Percentiles rank a stretch among this genome's conserved stretches.
Conservation (phyloP, 2,113 vertebrate species). For the Pseudorasbora parva region DNA sequence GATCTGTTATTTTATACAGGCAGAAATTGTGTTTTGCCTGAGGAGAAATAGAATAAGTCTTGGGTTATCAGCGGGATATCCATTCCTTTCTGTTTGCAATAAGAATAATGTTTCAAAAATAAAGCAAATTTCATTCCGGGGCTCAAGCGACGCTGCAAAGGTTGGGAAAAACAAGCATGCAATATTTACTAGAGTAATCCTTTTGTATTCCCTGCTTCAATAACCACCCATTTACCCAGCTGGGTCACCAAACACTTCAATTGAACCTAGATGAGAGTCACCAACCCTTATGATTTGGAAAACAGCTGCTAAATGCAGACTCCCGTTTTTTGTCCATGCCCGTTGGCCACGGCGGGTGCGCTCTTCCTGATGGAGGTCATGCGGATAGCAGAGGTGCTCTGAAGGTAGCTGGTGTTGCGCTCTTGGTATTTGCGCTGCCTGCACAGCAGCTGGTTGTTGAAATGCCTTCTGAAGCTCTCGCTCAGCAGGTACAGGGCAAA, state of each 20-base stretch:
- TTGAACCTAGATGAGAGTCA: background rate
- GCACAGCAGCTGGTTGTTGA: constrained; percentile 90
- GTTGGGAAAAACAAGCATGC: constrained; percentile 12
- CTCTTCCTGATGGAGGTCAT: constrained; percentile 92
- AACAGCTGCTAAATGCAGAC: constrained; percentile 34
- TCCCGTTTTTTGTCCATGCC: constrained; percentile 25
- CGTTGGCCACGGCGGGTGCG: constrained; percentile 66
- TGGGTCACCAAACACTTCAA: background rate
- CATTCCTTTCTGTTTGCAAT: background rate
- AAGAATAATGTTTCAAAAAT: background rate
- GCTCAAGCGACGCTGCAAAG: background rate
- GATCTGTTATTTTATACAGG: background rate
- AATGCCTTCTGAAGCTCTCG: constrained; percentile 91
- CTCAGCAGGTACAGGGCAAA: constrained; percentile 95
- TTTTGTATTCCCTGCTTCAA: background rate
- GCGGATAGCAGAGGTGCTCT: constrained; percentile 86
- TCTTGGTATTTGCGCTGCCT: constrained; percentile 79
- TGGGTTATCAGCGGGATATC: background rate
- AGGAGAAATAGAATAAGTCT: constrained; percentile 12
- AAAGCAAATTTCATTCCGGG: background rate
- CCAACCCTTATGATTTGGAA: background rate
- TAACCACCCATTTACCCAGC: background rate
- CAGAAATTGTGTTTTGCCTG: constrained; percentile 27
- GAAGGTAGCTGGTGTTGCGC: constrained; percentile 82
- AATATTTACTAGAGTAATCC: constrained; percentile 33